Evolutionary conservation across 2,888 invertebrate genomes (phyloP).

Genomic region (Tipula unca): DNA sequence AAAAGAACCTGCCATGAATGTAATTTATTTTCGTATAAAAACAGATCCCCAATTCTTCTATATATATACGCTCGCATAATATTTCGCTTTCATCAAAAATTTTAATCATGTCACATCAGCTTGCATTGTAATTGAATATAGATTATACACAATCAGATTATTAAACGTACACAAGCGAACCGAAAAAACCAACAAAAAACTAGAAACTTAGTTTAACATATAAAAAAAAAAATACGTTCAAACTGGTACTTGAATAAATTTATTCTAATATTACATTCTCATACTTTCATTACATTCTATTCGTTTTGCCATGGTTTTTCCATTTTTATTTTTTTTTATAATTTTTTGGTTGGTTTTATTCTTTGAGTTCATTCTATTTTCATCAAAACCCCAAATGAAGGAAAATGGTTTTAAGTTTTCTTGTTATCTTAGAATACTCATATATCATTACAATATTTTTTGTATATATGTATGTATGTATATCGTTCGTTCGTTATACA

Average conservation of each 20-base stretch:
- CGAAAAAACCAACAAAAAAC: background rate
- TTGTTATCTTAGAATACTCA: background rate
- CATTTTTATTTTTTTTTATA: background rate
- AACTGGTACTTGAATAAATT: conserved; percentile 14
- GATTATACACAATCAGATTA: background rate
- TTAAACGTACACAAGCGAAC: background rate
- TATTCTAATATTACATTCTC: conserved; percentile 8
- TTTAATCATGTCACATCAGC: background rate
- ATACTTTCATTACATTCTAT: background rate
- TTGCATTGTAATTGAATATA: conserved; percentile 2
- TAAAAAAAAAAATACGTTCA: background rate
- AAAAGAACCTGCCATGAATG: background rate
- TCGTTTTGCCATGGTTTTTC: background rate
- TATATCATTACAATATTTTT: background rate
- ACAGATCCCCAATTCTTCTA: background rate
- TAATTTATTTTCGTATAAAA: background rate
- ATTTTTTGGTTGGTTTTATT: background rate
- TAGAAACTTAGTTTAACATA: background rate
- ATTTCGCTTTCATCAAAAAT: background rate
- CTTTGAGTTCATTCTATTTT: background rate
- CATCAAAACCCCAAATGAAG: background rate
- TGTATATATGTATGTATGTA: background rate
- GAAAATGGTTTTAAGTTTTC: background rate
- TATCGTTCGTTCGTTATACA: background rate
- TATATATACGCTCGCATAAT: no score